A percentile compares a stretch with the other conserved stretches of the same genome.
These are phyloP conservation scores for Charaxes varanes DNA, from an alignment of 1,140 invertebrate species.

Conservation along the genomic window DNA sequence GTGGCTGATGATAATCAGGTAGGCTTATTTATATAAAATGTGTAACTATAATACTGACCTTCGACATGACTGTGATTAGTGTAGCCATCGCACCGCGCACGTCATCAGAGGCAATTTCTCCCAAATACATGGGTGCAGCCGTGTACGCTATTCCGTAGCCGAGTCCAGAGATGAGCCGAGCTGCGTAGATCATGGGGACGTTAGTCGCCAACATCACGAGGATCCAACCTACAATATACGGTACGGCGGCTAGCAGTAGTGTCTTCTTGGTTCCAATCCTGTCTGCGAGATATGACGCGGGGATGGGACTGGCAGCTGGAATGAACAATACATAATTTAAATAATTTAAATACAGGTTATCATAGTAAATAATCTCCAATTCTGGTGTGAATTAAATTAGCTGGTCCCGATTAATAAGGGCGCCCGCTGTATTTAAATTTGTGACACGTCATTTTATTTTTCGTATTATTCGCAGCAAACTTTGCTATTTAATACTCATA, in stretches of 20 bases:
- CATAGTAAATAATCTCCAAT: too few species aligned
- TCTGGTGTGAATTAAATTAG: too few species aligned
- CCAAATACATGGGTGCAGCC: constrained; percentile 78
- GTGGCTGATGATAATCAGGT: too few species aligned
- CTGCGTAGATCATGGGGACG: constrained; percentile 72
- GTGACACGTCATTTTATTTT: too few species aligned
- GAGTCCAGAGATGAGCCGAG: constrained; percentile 76
- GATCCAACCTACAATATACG: constrained; percentile 79
- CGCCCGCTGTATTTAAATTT: too few species aligned
- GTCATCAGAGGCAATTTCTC: constrained; percentile 79
- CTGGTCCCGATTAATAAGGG: too few species aligned
- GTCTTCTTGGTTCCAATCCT: constrained; percentile 80
- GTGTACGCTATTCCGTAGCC: constrained; percentile 81
- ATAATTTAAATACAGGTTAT: too few species aligned
- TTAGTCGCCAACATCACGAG: constrained; percentile 75
- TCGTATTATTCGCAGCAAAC: too few species aligned
- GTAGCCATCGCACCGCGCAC: constrained; percentile 83
- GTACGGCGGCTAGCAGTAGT: constrained; percentile 76
- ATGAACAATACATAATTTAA: too few species aligned
- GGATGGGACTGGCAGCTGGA: constrained; percentile 61
- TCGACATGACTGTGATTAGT: constrained; percentile 78
- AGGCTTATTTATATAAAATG: too few species aligned
- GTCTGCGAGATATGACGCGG: constrained; percentile 69
- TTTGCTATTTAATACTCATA: too few species aligned
- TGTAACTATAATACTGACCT: constrained; percentile 44